Evolutionary conservation across 1,140 invertebrate species (phyloP).

Genomic region (Zaprionus gabonicus): DNA sequence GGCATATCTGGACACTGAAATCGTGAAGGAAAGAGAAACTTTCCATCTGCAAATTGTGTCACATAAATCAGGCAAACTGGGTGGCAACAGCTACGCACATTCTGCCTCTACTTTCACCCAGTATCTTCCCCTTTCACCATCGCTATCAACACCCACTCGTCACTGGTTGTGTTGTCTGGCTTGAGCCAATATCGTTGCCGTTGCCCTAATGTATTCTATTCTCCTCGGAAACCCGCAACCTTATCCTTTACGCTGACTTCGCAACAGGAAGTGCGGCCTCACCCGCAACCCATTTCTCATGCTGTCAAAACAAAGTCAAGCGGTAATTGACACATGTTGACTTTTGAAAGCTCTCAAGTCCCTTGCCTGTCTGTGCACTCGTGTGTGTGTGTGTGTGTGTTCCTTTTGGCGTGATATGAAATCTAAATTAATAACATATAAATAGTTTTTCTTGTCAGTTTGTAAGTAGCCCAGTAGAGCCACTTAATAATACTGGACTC

Average conservation of each 20-base stretch:
- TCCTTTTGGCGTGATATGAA: constrained; percentile 5
- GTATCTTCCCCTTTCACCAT: not conserved
- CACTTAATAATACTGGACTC: not conserved
- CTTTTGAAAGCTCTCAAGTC: constrained; percentile 34
- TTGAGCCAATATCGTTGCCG: not conserved
- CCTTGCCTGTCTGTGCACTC: not conserved
- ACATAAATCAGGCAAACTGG: constrained; percentile 40
- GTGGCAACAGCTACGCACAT: not conserved
- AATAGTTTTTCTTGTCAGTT: not conserved
- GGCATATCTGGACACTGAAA: not conserved
- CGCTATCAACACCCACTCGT: not conserved
- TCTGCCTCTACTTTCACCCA: not conserved
- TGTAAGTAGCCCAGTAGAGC: not conserved
- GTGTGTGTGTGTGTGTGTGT: not conserved
- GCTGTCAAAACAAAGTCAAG: constrained; percentile 75
- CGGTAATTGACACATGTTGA: constrained; percentile 79
- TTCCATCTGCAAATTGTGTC: constrained; percentile 17
- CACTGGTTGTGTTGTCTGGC: not conserved
- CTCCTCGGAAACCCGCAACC: not conserved
- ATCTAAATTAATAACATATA: constrained; percentile 38
- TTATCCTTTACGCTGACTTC: constrained; percentile 26
- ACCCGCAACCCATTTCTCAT: constrained; percentile 64
- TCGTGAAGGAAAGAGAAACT: not conserved
- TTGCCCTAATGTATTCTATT: constrained; percentile 8
- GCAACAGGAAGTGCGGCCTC: constrained; percentile 9